Evolutionary conservation across 2,797 vertebrate genomes (phyloP), one percentile per base, ranked within the genome.

Genomic region (Melanotaenia nigrans): DNA sequence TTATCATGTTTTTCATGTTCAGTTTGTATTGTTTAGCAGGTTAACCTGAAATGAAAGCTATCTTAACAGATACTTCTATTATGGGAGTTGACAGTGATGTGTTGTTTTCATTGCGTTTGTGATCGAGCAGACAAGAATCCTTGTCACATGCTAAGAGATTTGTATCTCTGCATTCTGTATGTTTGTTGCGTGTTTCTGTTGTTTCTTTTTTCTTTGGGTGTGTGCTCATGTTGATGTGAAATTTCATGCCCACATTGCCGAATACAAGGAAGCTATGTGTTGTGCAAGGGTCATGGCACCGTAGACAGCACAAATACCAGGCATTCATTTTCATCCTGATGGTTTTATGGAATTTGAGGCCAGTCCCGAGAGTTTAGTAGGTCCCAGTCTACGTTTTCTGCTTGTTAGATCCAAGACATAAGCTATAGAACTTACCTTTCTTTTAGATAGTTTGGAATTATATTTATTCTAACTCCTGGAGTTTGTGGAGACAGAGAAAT

Each of bases 71-170:
- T 77, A 7, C 20, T 28, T 56, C 16, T 40, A 3, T 51, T n/a
- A 25, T 18, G 40, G 51, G 16, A 74, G 8, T 38, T 58, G 22
- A n/a, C 25, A 6, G 24, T 40, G 33, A 66, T 24, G 1, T 6
- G 1, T 11, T 35, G 47, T 73, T 65, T 76, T 85, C 51, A 63
- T 73, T 80, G 13, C 66, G 35, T 54, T 32, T 60, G 35, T 36
- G 63, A 68, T 28, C 36, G 1, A 53, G 22, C 56, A 40, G 70
- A 77, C 53, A 7, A 45, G 11, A 16, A 55, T 68, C 65, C 63
- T n/a, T 12, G 35, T 75, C 72, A 38, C 54, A 55, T 64, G 65
- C 22, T 65, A 22, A 11, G 16, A 71, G 54, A 72, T 78, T 49
- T 45, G 20, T 30, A 20, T 76, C 51, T 40, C 3, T 16, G 6